A percentile compares a stretch with the other conserved stretches of the same genome.
Evolutionary conservation across 2,888 invertebrate species (phyloP).

Genomic region (Galerucella pusilla): DNA sequence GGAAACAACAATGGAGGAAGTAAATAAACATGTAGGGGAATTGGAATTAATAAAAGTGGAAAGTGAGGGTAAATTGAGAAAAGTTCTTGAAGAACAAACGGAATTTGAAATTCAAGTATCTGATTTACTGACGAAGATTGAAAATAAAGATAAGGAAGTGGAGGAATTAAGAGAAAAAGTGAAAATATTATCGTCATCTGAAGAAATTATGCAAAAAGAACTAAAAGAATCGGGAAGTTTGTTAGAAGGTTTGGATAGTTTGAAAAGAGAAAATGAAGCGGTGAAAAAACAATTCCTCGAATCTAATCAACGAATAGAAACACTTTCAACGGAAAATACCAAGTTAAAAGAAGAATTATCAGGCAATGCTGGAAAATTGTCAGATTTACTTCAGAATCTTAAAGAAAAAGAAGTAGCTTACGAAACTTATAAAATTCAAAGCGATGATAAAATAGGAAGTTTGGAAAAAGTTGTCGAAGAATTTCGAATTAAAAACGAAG

Average conservation of each 20-base stretch:
- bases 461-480: slow-evolving; percentile 33
- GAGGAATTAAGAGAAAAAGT: slow-evolving; percentile 60
- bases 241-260: slow-evolving; percentile 39
- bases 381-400: slow-evolving; percentile 52
- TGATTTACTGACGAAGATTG: slow-evolving; percentile 44
- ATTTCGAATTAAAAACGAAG: slow-evolving; percentile 19
- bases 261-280: slow-evolving; percentile 42
- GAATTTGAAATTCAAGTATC: slow-evolving; percentile 42
- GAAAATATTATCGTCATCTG: slow-evolving; percentile 47
- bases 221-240: slow-evolving; percentile 21
- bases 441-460: slow-evolving; percentile 53
- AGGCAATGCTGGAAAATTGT: slow-evolving; percentile 54
- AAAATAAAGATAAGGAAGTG: slow-evolving; percentile 49
- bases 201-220: slow-evolving; percentile 38
- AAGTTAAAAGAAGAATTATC: slow-evolving; percentile 55
- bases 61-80: slow-evolving; percentile 45
- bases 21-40: slow-evolving; percentile 31
- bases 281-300: slow-evolving; percentile 37
- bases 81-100: slow-evolving; percentile 48
- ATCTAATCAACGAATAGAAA: slow-evolving; percentile 43
- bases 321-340: slow-evolving; percentile 63
- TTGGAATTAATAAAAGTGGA: slow-evolving; percentile 46
- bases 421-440: slow-evolving; percentile 49
- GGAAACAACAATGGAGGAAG: slow-evolving; percentile 45
- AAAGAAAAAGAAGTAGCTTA: slow-evolving; percentile 54